phyloP scores from a whole-genome alignment of 2,888 invertebrate genomes.

The Ametastegia equiseti region DNA sequence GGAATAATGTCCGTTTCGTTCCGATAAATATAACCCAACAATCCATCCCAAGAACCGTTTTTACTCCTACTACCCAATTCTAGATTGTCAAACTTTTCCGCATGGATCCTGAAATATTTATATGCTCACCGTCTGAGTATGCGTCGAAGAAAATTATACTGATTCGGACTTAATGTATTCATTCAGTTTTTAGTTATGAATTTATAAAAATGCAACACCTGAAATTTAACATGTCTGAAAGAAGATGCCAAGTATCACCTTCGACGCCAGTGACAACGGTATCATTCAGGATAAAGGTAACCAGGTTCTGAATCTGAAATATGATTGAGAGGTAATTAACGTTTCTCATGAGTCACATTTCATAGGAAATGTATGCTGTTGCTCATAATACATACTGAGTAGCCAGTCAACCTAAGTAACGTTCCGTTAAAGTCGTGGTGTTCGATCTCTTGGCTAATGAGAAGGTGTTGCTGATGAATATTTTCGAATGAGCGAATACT shows the following conservation, averaged over 20 bases:
- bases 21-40: constrained; percentile 15
- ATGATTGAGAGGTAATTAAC: not conserved
- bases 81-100: not conserved
- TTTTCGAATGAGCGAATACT: constrained; percentile 43
- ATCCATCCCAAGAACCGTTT: constrained; percentile 26
- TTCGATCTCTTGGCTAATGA: constrained; percentile 21
- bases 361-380: too few species aligned
- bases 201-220: not conserved
- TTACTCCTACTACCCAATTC: constrained; percentile 1
- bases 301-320: constrained; percentile 6
- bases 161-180: too few species aligned
- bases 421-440: constrained; percentile 48
- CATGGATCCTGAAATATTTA: not conserved
- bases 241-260: constrained; percentile 12
- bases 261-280: constrained; percentile 3
- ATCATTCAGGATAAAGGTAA: not conserved
- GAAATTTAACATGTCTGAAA: constrained; percentile 24
- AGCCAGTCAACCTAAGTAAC: not conserved
- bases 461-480: constrained; percentile 28
- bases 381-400: not conserved
- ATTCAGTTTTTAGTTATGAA: not conserved
- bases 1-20: constrained; percentile 37
- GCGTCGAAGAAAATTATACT: too few species aligned
- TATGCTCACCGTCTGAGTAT: too few species aligned
- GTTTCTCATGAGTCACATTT: not conserved